Base-by-base conservation (phyloP, 2,797 vertebrate species). In the Sebastes aleutianus region DNA sequence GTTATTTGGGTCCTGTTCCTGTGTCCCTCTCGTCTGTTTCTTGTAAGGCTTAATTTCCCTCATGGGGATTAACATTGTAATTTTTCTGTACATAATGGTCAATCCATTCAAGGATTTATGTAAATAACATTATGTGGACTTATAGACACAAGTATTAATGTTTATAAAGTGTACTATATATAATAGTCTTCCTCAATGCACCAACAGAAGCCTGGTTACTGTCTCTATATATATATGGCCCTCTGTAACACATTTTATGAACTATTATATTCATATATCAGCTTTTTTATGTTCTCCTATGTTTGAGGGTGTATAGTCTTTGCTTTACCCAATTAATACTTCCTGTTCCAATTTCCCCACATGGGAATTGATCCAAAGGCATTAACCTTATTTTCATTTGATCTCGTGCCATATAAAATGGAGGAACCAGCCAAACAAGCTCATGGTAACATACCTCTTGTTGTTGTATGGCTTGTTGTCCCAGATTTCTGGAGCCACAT, bases 401-500 rank as follows among this genome's bases (percentile, higher is more conserved):
- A 63, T 58, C 14, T 61, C 12, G 2, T 16, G 13, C 13, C 11
- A 18, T 26, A 63, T 47, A 6, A 57, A 71, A 69, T 14, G 3
- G 2, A 70, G 18, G 1, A 31, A 47, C 27, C 11, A 10, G n/a
- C 8, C 7, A 7, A 73, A 24, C 14, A 12, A 9, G 34, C 39
- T 43, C 2, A 11, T 20, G 5, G 8, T 13, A n/a, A 11, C 68
- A 22, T 94, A 99, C 98, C 98, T 99, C 93, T 99, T 99, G 89
- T 98, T 99, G 91, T 98, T 99, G 93, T 99, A 99, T 0, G 97
- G 97, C 81, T 94, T 91, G 90, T 95, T 99, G 87, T 99, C 97
- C 98, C 98, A 99, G 85, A 99, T 97, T 93, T 99, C 98, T 74
- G 98, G 98, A 89, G 98, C 97, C 24, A 99, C 96, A 0, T 99